Evolutionary conservation across 2,113 vertebrate species (phyloP), one percentile per base, ranked within the genome.

Genomic region (Podarcis muralis): DNA sequence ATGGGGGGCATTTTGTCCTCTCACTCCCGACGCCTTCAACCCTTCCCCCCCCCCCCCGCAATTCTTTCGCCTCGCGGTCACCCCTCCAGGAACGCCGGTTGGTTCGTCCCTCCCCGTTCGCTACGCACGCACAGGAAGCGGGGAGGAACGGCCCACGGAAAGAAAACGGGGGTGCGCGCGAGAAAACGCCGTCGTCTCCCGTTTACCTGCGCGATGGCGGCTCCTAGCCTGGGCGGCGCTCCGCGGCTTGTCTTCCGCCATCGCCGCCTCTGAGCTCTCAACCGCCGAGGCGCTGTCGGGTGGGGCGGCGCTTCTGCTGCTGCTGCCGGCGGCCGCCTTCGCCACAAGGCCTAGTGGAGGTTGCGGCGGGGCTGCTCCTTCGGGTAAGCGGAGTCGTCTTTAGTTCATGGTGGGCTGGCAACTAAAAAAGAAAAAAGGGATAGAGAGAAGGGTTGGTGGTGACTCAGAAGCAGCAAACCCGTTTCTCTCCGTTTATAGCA

Each of bases 241-340:
- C 1, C 0, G 37, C 43, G 0, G 0, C 82, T 27, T 69, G 18
- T 68, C 59, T 35, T 83, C 23, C 68, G 88, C 92, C 90, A 93
- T 93, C 91, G 57, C 57, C 43, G 85, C 53, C 81, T 2, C 87
- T 78, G 91, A 93, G 92, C 94, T 90, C 86, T 94, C 86, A 94
- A 91, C 66, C 59, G 37, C 78, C 37, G 15, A 30, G 35, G 78
- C 16, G 35, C 37, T 5, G 40, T 8, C 53, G 4, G n/a, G 35
- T 16, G 16, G 22, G 16, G 32, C 87, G 32, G 30, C 71, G 12
- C n/a, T 32, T 32, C 16, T 15, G 23, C 71, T 15, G 30, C 11
- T 6, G 30, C n/a, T n/a, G 30, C 30, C 66, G 5, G 66, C 66
- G 11, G 66, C 25, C 23, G 66, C 66, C 13, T 69, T 30, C n/a